Percentiles rank a stretch among this genome's conserved stretches.
These are phyloP conservation scores for Argyrosomus regius DNA, from an alignment of 2,797 vertebrate species.

Conservation along the genomic window DNA sequence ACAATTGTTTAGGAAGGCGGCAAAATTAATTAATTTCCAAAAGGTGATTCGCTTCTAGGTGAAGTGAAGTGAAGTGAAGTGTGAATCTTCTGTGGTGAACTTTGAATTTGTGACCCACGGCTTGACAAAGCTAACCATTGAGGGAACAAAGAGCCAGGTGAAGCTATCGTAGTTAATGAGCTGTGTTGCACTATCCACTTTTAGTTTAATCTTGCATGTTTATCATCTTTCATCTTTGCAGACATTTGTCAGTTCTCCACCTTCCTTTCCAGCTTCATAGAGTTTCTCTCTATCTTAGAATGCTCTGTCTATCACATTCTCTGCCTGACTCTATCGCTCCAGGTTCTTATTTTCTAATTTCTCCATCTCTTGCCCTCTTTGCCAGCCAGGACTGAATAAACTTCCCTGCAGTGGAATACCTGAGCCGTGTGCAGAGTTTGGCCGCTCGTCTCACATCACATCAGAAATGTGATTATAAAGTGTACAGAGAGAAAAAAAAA, in stretches of 20 bases:
- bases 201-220: neutral
- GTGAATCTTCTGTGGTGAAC: neutral
- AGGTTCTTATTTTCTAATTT: slow-evolving; percentile 49
- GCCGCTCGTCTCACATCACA: slow-evolving; percentile 27
- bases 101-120: neutral
- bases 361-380: slow-evolving; percentile 23
- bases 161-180: neutral
- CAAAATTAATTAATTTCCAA: neutral
- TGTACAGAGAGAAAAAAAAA: slow-evolving; percentile 26
- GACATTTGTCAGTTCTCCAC: neutral
- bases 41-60: neutral
- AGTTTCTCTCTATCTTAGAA: slow-evolving; percentile 9
- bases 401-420: slow-evolving; percentile 36
- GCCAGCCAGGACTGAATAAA: slow-evolving; percentile 21
- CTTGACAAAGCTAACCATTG: neutral
- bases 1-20: too few species aligned
- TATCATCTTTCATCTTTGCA: too few species aligned
- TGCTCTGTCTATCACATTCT: slow-evolving; percentile 23
- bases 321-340: slow-evolving; percentile 29
- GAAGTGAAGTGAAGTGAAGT: too few species aligned
- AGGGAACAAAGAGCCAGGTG: neutral
- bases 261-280: slow-evolving; percentile 5
- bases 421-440: slow-evolving; percentile 33
- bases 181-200: neutral
- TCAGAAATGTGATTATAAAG: slow-evolving; percentile 55